phyloP scores from a whole-genome alignment of 1,140 invertebrate genomes.

The Plutomurus gul region DNA sequence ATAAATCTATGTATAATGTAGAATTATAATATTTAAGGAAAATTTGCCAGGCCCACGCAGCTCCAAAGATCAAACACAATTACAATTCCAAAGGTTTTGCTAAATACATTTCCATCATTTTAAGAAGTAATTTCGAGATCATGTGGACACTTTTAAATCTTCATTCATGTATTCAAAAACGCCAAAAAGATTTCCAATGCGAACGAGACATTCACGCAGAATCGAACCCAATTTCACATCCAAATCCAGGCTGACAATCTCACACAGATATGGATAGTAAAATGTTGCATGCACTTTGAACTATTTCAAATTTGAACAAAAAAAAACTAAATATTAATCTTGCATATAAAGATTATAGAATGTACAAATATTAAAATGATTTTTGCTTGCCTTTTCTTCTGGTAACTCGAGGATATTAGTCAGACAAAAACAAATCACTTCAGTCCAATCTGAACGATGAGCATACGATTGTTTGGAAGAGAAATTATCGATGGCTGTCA shows the following conservation, averaged over 20 bases:
- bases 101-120: too few relatives aligned
- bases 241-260: conserved; percentile 90
- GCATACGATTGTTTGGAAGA: conserved; percentile 85
- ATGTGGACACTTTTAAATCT: too few relatives aligned
- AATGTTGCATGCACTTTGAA: conserved; percentile 87
- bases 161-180: conserved; percentile 14
- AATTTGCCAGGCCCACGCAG: too few relatives aligned
- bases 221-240: conserved; percentile 89
- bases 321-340: not conserved
- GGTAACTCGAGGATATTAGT: conserved; percentile 90
- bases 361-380: not conserved
- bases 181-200: conserved; percentile 67
- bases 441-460: conserved; percentile 92
- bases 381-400: conserved; percentile 74
- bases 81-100: too few relatives aligned
- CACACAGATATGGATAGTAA: conserved; percentile 87
- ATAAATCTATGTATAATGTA: too few relatives aligned
- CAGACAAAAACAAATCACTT: conserved; percentile 83
- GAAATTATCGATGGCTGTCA: conserved; percentile 90
- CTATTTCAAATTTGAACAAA: conserved; percentile 64
- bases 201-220: conserved; percentile 83
- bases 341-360: not conserved
- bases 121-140: too few relatives aligned
- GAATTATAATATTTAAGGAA: too few relatives aligned
- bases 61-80: too few relatives aligned